These are phyloP conservation scores for Cossypha niveicapilla DNA, from an alignment of 2,797 vertebrate species.

Conservation along the genomic window DNA sequence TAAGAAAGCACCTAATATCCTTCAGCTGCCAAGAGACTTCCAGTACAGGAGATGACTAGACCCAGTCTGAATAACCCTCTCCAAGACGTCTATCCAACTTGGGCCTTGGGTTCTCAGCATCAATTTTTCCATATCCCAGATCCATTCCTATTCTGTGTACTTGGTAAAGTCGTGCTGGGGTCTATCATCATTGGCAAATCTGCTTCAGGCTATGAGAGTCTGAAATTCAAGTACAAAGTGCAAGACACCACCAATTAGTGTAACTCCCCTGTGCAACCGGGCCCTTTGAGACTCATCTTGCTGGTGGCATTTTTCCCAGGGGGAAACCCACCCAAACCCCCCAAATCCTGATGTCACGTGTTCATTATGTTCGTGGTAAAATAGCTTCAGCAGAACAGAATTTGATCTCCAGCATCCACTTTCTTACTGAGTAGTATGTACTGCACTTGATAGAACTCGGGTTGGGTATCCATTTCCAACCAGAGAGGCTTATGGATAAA, in stretches of 20 bases:
- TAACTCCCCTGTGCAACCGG: not conserved
- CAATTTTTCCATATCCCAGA: not conserved
- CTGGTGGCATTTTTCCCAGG: not conserved
- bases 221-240: not conserved
- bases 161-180: not conserved
- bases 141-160: not conserved
- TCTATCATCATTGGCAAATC: not conserved
- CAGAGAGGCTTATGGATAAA: not conserved
- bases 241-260: not conserved
- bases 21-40: not conserved
- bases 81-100: not conserved
- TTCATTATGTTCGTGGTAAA: not conserved
- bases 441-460: rapidly evolving
- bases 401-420: not conserved
- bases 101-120: not conserved
- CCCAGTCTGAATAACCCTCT: not conserved
- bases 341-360: not conserved
- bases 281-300: not conserved
- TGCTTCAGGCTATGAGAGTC: not conserved
- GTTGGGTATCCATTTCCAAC: not conserved
- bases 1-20: not conserved
- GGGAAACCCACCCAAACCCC: not conserved
- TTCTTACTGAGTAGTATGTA: not conserved
- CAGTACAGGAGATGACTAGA: not conserved
- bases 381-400: not conserved